phyloP scores from a whole-genome alignment of 2,888 invertebrate genomes.

The Synanthedon vespiformis region DNA sequence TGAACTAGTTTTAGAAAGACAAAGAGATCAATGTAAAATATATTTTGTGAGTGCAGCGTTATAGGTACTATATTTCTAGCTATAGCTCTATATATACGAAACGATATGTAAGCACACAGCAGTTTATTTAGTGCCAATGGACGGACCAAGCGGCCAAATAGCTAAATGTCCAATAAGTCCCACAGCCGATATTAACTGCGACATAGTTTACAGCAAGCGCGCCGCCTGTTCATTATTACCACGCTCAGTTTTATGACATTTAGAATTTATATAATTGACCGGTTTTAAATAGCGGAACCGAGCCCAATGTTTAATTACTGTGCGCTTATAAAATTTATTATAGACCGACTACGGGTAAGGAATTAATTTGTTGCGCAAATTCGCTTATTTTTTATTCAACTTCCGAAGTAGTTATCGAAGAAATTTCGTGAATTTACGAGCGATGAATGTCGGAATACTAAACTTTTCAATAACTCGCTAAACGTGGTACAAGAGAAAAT shows the following conservation, averaged over 20 bases:
- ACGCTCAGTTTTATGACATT: constrained; percentile 56
- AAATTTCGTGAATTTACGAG: constrained; percentile 9
- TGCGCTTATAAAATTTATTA: constrained; percentile 22
- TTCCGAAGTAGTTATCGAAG: constrained; percentile 11
- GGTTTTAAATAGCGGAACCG: constrained; percentile 40
- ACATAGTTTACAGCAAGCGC: constrained; percentile 53
- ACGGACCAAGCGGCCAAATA: constrained; percentile 26
- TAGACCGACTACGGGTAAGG: constrained; percentile 4
- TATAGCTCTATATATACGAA: constrained; percentile 10
- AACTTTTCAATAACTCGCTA: neutral
- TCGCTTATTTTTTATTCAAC: constrained; percentile 3
- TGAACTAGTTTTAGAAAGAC: too few relatives aligned
- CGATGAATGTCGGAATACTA: constrained; percentile 6
- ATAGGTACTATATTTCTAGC: constrained; percentile 8
- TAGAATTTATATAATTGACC: constrained; percentile 54
- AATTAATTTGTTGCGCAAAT: constrained; percentile 4
- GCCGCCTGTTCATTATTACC: constrained; percentile 62
- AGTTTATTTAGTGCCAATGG: constrained; percentile 24
- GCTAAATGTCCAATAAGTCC: constrained; percentile 57
- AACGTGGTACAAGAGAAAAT: neutral
- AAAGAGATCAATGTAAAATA: neutral
- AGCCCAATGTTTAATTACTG: constrained; percentile 31
- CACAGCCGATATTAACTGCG: constrained; percentile 52
- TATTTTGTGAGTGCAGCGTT: constrained; percentile 1
- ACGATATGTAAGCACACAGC: constrained; percentile 9